Percentiles rank a stretch among this genome's conserved stretches.
Evolutionary conservation across 2,113 vertebrate genomes (phyloP).

Genomic region (Epinephelus fuscoguttatus): DNA sequence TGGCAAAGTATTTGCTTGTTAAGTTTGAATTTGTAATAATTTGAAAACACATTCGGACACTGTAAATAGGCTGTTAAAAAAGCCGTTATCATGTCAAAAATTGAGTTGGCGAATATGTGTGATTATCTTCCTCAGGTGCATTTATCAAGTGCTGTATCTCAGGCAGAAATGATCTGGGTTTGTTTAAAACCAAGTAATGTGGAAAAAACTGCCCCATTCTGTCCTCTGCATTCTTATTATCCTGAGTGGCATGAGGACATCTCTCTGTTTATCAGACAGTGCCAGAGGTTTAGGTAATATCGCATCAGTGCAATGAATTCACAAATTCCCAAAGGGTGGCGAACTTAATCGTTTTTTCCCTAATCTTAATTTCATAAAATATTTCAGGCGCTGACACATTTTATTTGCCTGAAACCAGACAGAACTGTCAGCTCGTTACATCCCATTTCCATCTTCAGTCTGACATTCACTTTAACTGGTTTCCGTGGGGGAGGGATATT

Average conservation of each 20-base stretch:
- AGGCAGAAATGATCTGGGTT: neutral
- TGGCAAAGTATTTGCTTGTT: neutral
- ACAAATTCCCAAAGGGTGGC: neutral
- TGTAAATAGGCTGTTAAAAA: neutral
- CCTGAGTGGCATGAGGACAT: neutral
- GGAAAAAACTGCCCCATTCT: neutral
- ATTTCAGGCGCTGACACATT: neutral
- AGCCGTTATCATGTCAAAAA: neutral
- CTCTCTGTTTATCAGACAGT: neutral
- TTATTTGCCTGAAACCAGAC: too few species aligned
- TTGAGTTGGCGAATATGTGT: neutral
- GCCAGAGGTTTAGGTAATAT: neutral
- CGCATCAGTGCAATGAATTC: neutral
- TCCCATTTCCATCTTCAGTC: too few species aligned
- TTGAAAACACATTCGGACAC: neutral
- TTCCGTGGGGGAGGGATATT: too few species aligned
- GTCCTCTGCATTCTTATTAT: neutral
- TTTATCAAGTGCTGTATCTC: neutral
- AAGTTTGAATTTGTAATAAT: neutral
- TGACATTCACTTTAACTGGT: too few species aligned
- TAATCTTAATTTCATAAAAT: neutral
- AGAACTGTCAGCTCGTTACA: too few species aligned
- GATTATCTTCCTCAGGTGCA: neutral
- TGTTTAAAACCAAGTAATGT: neutral
- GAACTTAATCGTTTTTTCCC: neutral